Evolutionary conservation across 2,113 vertebrate species (phyloP), one percentile per base, ranked within the genome.

Genomic region (Pogona vitticeps): DNA sequence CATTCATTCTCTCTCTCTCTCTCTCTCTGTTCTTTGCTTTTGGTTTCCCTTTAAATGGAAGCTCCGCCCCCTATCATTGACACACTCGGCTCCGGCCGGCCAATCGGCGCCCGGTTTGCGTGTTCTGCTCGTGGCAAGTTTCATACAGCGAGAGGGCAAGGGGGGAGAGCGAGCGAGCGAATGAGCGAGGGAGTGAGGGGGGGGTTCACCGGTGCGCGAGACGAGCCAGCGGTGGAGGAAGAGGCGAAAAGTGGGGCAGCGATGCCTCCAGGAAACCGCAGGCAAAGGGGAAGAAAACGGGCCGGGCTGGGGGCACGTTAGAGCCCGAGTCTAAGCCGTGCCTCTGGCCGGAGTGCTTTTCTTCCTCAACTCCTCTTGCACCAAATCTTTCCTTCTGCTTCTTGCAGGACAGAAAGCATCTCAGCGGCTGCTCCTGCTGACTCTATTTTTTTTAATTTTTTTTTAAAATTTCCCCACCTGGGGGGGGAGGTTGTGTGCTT

Each of bases 1-100:
- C n/a, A n/a, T n/a, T n/a, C 46, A 52, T 52, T 52, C 46, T 10
- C 46, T 6, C 10, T 52, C 46, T 52, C 6, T 18, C 59, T 13
- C 59, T 21, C 59, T 61, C 17, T 21, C 20, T 3, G 3, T 2
- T 3, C 61, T 42, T 33, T 23, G 46, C 82, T 75, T 82, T 89
- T 79, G 82, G 85, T 89, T 91, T 92, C 88, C 90, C 95, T 95
- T 95, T 95, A 95, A 95, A 92, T 72, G 18, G 81, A 92, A 90
- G 90, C 86, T 46, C 92, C 72, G 86, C 95, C 94, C 89, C 71
- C 84, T 85, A 81, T 73, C 12, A 86, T 78, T 90, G 88, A 90
- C 94, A 91, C 88, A 73, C 7, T 84, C 89, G 80, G 81, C 89
- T 76, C 70, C 17, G 73, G 0, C 87, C 77, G 85, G 81, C 94